Evolutionary conservation across 1,140 invertebrate species (phyloP).

Genomic region (Aethina tumida): DNA sequence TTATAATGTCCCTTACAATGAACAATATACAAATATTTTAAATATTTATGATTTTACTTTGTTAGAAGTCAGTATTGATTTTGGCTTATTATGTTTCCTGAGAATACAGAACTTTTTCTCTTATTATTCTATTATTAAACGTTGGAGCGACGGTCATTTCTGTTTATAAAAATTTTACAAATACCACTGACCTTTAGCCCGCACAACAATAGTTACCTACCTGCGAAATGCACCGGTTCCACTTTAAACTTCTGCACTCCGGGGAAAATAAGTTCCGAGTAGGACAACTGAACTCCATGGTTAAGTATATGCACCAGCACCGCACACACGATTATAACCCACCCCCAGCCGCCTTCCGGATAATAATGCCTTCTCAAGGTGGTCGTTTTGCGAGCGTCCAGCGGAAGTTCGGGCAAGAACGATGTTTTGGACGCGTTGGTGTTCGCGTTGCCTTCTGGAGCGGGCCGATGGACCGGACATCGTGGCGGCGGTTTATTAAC

Average conservation of each 20-base stretch:
- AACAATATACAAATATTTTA: too few species aligned
- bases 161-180: too few species aligned
- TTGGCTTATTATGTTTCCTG: too few species aligned
- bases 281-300: slow-evolving; percentile 52
- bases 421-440: slow-evolving; percentile 6
- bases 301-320: slow-evolving; percentile 56
- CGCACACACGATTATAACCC: slow-evolving; percentile 58
- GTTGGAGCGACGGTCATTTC: too few species aligned
- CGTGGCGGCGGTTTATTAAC: slow-evolving; percentile 1
- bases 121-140: too few species aligned
- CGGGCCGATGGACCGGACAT: slow-evolving; percentile 16
- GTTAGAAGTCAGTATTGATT: too few species aligned
- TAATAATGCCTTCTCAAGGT: slow-evolving; percentile 54
- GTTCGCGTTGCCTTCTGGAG: slow-evolving; percentile 1
- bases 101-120: too few species aligned
- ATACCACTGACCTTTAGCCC: too few species aligned
- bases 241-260: slow-evolving; percentile 27
- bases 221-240: slow-evolving; percentile 25
- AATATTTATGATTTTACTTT: too few species aligned
- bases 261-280: slow-evolving; percentile 22
- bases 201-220: too few species aligned
- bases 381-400: slow-evolving; percentile 30
- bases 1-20: too few species aligned
- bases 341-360: slow-evolving; percentile 74
- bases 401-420: slow-evolving; percentile 22